Conservation (phyloP, 2,113 vertebrate genomes). For the Bettongia penicillata region DNA sequence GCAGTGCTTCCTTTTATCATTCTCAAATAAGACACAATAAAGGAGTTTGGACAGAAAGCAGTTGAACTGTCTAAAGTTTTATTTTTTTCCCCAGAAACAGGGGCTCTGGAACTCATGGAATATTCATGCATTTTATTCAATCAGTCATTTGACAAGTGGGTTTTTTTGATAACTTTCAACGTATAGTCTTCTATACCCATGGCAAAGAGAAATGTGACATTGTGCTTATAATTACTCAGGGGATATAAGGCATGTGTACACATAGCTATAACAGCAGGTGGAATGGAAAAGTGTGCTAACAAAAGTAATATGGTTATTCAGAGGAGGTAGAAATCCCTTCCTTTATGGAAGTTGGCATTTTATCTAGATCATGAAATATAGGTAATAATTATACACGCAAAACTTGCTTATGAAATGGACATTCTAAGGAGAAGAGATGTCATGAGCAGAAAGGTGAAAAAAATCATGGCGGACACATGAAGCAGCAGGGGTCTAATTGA, state of each 20-base stretch:
- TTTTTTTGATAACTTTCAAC: not conserved
- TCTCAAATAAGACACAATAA: conserved; percentile 13
- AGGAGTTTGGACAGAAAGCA: not conserved
- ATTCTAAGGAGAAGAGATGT: not conserved
- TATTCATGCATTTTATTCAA: not conserved
- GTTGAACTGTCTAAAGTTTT: not conserved
- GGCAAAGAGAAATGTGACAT: not conserved
- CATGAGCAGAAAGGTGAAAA: not conserved
- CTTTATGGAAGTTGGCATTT: not conserved
- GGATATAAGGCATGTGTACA: not conserved
- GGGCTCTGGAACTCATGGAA: not conserved
- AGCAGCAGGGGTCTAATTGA: not conserved
- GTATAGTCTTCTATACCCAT: not conserved
- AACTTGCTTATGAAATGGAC: not conserved
- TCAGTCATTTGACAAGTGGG: not conserved
- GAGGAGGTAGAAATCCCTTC: not conserved
- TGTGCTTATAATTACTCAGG: not conserved
- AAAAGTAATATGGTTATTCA: not conserved
- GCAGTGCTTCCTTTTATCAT: conserved; percentile 6
- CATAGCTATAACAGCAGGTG: not conserved
- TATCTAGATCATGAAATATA: not conserved
- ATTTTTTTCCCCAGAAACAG: not conserved
- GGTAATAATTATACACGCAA: not conserved
- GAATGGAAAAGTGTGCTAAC: not conserved
- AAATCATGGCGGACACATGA: not conserved